These are phyloP conservation scores for Luscinia luscinia DNA, from an alignment of 2,797 vertebrate genomes.

Conservation along the genomic window DNA sequence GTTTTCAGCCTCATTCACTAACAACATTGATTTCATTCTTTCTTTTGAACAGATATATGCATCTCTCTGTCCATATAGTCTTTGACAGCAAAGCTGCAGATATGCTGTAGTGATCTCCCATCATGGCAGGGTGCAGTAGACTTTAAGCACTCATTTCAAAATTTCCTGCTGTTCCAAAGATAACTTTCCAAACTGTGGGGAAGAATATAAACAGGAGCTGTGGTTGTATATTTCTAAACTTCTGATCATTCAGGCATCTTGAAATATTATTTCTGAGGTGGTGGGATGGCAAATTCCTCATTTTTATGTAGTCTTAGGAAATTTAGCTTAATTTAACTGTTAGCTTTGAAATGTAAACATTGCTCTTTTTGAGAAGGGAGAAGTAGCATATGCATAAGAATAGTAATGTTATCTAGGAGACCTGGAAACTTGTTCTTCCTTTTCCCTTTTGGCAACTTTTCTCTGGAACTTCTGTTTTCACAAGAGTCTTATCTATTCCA, in stretches of 20 bases:
- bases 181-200: neutral
- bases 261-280: neutral
- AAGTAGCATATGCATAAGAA: neutral
- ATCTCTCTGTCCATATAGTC: neutral
- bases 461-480: neutral
- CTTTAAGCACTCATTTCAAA: neutral
- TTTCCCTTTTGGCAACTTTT: neutral
- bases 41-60: neutral
- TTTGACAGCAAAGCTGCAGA: neutral
- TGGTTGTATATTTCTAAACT: neutral
- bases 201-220: neutral
- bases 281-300: neutral
- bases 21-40: neutral
- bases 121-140: neutral
- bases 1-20: constrained; percentile 3
- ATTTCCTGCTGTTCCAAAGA: neutral
- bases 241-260: neutral
- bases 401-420: neutral
- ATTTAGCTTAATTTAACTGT: neutral
- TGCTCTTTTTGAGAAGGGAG: neutral
- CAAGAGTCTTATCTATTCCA: neutral
- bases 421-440: neutral
- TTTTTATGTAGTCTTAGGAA: neutral
- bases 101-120: neutral
- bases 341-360: neutral